Base-by-base conservation (phyloP, 2,797 vertebrate species). In the Acrossocheilus fasciatus region DNA sequence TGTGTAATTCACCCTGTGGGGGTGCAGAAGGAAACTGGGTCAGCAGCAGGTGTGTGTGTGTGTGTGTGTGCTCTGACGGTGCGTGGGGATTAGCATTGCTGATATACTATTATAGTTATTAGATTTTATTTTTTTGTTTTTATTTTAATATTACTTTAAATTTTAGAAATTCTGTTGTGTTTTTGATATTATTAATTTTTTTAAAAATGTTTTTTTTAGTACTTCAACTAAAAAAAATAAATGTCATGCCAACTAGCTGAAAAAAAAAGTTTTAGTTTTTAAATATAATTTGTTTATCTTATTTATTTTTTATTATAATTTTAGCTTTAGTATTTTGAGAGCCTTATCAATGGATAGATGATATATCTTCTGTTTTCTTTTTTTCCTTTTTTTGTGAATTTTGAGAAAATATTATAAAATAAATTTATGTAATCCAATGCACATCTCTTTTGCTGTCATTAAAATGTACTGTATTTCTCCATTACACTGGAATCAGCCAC, bases 1-100 rank as follows among this genome's bases (percentile, higher is more conserved):
- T 3, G 30, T 70, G 64, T 78, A 57, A 57, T 85, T 77, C 30
- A 45, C n/a, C 68, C 68, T 39, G 54, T 66, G 36, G 62, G 62
- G 20, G n/a, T 36, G 62, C n/a, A 72, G 23, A 45, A 70, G 69
- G 45, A 54, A 85, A 82, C 36, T 86, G 41, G 78, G 79, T 82
- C 68, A 75, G 66, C 26, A 41, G 75, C 41, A 83, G 12, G 72
- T 76, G 54, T 57, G 72, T 76, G 26, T 57, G 34, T 72, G 76
- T 39, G 36, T 39, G 39, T 39, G 39, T 39, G 39, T 39, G 39
- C 52, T 75, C n/a, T 59, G 76, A 50, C 2, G 1, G 20, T 36
- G 34, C 14, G 17, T 77, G 30, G 17, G 64, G 66, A 70, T 73
- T 69, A 54, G 23, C 6, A 26, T 69, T 18, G 20, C 1, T 54